phyloP scores from a whole-genome alignment of 1,140 invertebrate genomes.

The Artemia franciscana region DNA sequence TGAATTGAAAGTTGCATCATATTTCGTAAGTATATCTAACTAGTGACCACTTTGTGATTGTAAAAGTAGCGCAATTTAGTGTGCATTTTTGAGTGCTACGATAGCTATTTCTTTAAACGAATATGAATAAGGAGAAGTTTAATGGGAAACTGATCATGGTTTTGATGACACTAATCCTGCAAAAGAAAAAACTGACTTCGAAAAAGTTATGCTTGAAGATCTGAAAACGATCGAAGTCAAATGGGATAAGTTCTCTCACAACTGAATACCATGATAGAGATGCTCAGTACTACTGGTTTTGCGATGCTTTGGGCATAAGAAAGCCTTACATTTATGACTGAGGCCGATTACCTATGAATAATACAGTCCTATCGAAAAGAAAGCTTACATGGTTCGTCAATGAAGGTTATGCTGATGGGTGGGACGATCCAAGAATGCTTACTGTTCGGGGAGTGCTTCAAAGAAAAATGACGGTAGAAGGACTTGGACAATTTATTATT shows the following conservation, averaged over 20 bases:
- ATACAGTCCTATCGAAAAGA: conserved; percentile 6
- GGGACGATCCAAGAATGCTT: conserved; percentile 10
- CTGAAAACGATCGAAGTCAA: neutral
- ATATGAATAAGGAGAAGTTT: no score
- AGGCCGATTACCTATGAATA: neutral
- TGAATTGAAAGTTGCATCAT: no score
- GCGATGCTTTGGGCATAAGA: neutral
- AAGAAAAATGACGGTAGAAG: conserved; percentile 82
- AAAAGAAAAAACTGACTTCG: neutral
- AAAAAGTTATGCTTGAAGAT: neutral
- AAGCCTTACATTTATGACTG: conserved; percentile 1
- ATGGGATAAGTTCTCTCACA: neutral
- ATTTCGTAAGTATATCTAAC: no score
- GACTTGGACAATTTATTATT: conserved; percentile 87
- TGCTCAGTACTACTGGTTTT: conserved; percentile 3
- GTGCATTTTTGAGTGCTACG: no score
- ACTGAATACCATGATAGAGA: conserved; percentile 4
- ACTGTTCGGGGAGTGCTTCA: conserved; percentile 3
- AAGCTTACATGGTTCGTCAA: conserved; percentile 5
- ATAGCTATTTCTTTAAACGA: no score
- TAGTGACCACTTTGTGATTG: no score
- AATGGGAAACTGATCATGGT: neutral
- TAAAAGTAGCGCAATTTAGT: no score
- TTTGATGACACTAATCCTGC: neutral
- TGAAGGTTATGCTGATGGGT: conserved; percentile 5